Conservation (phyloP, 2,888 invertebrate genomes). For the Philaethria dido region DNA sequence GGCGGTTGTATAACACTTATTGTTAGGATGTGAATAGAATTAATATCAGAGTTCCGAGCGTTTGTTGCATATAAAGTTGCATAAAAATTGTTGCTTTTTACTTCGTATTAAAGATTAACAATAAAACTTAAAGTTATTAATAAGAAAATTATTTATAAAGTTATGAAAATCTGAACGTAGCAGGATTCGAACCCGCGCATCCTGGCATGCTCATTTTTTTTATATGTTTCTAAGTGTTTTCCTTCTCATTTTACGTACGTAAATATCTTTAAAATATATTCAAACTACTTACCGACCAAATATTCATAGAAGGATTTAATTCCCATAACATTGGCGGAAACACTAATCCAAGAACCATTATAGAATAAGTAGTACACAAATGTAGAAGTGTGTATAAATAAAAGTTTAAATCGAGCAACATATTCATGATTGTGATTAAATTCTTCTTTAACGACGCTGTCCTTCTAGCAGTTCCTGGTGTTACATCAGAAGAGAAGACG, state of each 20-base stretch:
- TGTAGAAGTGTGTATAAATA: slow-evolving; percentile 82
- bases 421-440: slow-evolving; percentile 70
- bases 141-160: too few species aligned
- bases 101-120: too few species aligned
- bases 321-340: slow-evolving; percentile 82
- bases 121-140: too few species aligned
- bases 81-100: too few species aligned
- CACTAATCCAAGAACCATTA: slow-evolving; percentile 76
- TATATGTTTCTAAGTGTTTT: too few species aligned
- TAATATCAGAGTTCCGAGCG: not conserved
- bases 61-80: not conserved
- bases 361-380: slow-evolving; percentile 80
- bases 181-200: too few species aligned
- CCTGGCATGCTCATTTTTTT: too few species aligned
- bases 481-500: slow-evolving; percentile 67
- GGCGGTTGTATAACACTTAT: not conserved
- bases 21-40: not conserved
- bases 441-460: slow-evolving; percentile 76
- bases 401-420: slow-evolving; percentile 76
- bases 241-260: too few species aligned
- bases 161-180: too few species aligned
- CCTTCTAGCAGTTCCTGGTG: slow-evolving; percentile 70
- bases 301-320: slow-evolving; percentile 67
- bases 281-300: slow-evolving; percentile 74
- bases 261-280: too few species aligned